Evolutionary conservation across 2,113 vertebrate species (phyloP), one percentile per base, ranked within the genome.

Genomic region (Kryptolebias marmoratus): DNA sequence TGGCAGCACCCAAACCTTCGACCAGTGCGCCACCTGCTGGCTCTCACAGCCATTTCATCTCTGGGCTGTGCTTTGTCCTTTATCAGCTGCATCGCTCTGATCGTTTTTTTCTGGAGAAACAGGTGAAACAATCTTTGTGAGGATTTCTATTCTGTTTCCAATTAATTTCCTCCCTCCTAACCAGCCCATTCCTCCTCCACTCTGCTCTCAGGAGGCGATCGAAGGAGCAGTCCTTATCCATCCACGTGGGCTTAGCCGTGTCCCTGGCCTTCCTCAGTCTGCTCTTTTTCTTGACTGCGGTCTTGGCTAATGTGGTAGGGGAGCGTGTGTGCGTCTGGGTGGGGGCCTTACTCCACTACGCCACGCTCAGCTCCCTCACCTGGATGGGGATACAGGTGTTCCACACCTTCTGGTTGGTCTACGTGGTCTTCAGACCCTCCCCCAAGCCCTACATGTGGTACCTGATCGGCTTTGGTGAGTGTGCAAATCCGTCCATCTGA

Each of bases 321-420:
- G 47, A 84, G 11, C 1, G 13, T 0, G 0, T 91, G 68, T 95
- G 94, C 15, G 0, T 0, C 10, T 81, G 75, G 61, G 72, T 92
- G 13, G 94, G 77, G 2, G 79, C 87, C 0, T 7, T 45, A 7
- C 89, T 94, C 50, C 94, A 95, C 83, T 95, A 94, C 4, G 42
- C 79, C 39, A 75, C 94, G 36, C 91, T 95, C 45, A 89, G 90
- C 76, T 86, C 91, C 55, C 84, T 94, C 18, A 69, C 75, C 68
- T 95, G 94, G 94, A 95, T 95, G 94, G 92, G 80, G 32, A 80
- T 94, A 0, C 90, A 94, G 57, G 83, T 93, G 15, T 86, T 94
- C 53, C 87, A 94, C 77, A 91, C 93, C 44, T 95, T 94, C 89
- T 91, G 90, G 90, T 64, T 93, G 87, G 80, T 94, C 69, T 79